phyloP scores from a whole-genome alignment of 2,797 vertebrate species.

The Rhabdomys pumilio region DNA sequence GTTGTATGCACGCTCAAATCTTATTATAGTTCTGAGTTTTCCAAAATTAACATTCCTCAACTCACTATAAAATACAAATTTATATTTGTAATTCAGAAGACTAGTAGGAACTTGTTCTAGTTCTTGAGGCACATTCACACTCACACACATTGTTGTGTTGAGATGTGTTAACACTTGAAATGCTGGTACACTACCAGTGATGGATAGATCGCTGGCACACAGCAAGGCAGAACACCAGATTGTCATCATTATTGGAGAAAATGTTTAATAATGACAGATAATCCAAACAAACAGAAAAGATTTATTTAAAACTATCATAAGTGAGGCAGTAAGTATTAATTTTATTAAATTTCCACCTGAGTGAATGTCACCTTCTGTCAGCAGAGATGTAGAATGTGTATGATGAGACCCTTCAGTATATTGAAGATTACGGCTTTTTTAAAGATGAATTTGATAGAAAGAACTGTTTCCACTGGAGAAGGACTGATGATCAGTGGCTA shows the following conservation, averaged over 20 bases:
- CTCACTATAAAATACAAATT: slow-evolving; percentile 2
- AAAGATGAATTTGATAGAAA: slow-evolving; percentile 8
- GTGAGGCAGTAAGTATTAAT: background rate
- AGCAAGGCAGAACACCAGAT: background rate
- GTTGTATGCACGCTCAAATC: background rate
- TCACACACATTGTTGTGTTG: background rate
- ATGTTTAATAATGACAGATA: no score
- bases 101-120: background rate
- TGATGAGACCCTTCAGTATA: background rate
- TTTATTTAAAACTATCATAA: slow-evolving; percentile 11
- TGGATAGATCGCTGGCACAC: background rate
- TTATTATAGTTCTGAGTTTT: background rate
- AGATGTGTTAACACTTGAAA: background rate
- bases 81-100: background rate
- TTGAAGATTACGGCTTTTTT: background rate
- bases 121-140: slow-evolving; percentile 3
- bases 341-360: slow-evolving; percentile 45
- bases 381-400: background rate
- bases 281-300: background rate
- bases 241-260: background rate
- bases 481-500: background rate
- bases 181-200: background rate
- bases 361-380: background rate
- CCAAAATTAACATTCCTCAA: background rate
- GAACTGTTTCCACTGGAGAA: background rate